Conservation (phyloP, 2,888 invertebrate species). For the Nomada hirtipes region DNA sequence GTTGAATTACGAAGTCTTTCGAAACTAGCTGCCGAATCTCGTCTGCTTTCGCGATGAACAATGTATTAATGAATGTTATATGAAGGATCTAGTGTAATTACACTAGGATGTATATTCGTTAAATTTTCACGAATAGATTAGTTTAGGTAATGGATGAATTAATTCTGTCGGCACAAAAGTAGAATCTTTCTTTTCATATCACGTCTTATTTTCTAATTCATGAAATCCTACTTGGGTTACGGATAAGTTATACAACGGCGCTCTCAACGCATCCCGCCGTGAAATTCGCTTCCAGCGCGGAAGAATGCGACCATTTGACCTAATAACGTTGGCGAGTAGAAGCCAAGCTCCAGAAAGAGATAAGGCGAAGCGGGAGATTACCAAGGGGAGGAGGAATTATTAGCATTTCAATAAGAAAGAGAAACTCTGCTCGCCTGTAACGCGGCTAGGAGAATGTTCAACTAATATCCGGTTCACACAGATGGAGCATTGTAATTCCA, state of each 20-base stretch:
- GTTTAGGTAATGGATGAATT: too few relatives aligned
- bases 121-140: too few relatives aligned
- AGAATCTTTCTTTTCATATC: too few relatives aligned
- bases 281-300: slow-evolving; percentile 1
- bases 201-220: too few relatives aligned
- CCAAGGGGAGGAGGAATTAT: slow-evolving; percentile 39
- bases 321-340: slow-evolving; percentile 45
- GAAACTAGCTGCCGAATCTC: slow-evolving; percentile 3
- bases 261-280: too few relatives aligned
- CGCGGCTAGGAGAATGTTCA: slow-evolving; percentile 11
- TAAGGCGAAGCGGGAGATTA: slow-evolving; percentile 20
- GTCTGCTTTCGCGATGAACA: slow-evolving; percentile 15
- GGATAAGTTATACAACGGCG: too few relatives aligned
- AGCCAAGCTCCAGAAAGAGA: slow-evolving; percentile 4
- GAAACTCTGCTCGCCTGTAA: slow-evolving; percentile 46
- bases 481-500: slow-evolving; percentile 37
- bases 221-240: too few relatives aligned
- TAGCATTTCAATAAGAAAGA: slow-evolving; percentile 64
- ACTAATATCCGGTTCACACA: slow-evolving; percentile 36
- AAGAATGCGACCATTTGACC: slow-evolving; percentile 41
- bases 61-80: neutral
- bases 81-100: slow-evolving; percentile 2
- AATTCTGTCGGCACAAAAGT: too few relatives aligned
- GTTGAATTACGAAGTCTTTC: slow-evolving; percentile 14
- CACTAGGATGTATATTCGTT: neutral